phyloP scores from a whole-genome alignment of 2,113 vertebrate genomes.

The Taurulus bubalis region DNA sequence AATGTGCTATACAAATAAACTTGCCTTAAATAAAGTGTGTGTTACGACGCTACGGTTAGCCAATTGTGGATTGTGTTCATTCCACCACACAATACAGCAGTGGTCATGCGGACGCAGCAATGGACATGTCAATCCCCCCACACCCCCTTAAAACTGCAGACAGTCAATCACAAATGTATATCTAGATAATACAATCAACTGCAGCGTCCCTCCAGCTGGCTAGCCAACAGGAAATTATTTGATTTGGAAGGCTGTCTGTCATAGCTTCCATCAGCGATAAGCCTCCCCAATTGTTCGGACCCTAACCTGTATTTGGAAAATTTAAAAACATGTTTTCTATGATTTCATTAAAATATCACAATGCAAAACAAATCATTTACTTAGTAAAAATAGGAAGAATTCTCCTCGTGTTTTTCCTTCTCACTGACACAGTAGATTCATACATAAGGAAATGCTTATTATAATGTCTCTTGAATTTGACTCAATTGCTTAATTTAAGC shows the following conservation, averaged over 20 bases:
- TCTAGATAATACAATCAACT: background rate
- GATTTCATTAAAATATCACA: background rate
- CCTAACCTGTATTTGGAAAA: background rate
- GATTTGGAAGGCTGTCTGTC: background rate
- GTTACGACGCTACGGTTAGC: background rate
- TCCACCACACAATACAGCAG: too few relatives aligned
- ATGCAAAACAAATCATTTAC: background rate
- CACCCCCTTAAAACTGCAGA: background rate
- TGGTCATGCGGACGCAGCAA: too few relatives aligned
- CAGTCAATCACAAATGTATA: background rate
- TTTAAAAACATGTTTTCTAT: background rate
- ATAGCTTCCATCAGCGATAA: background rate
- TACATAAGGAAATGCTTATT: background rate
- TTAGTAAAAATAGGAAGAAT: background rate
- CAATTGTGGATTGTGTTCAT: too few relatives aligned
- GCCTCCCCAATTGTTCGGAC: background rate
- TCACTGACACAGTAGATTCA: background rate
- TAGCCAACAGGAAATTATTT: background rate
- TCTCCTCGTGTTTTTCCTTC: background rate
- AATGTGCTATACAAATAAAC: too few relatives aligned
- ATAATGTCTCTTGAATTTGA: background rate
- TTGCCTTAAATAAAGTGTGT: background rate
- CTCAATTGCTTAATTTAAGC: background rate
- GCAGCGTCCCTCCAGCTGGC: background rate
- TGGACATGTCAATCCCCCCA: background rate